phyloP scores from a whole-genome alignment of 2,113 vertebrate species.

The Arenaria interpres region DNA sequence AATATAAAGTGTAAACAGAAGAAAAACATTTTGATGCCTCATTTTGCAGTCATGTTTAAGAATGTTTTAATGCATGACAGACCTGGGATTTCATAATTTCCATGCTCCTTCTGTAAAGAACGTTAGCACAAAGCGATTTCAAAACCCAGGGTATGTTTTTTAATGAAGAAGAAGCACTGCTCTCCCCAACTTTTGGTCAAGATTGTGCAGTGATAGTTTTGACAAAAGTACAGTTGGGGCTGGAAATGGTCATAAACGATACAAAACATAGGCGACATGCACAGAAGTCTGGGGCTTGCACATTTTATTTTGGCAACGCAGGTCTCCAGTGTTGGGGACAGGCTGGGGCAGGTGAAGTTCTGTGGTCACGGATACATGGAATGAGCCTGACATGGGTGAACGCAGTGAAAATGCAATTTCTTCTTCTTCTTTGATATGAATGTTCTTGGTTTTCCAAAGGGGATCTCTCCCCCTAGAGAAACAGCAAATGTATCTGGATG shows the following conservation, averaged over 20 bases:
- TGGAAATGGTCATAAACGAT: not conserved
- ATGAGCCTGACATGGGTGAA: not conserved
- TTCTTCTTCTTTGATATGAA: not conserved
- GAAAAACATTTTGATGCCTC: not conserved
- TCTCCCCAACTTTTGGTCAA: not conserved
- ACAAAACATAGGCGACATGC: not conserved
- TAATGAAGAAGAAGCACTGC: not conserved
- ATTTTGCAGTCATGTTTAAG: not conserved
- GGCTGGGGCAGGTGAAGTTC: not conserved
- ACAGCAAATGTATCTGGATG: not conserved
- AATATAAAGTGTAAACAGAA: not conserved
- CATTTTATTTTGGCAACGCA: not conserved
- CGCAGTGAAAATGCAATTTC: not conserved
- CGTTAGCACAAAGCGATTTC: not conserved
- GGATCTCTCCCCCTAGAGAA: not conserved
- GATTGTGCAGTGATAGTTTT: not conserved
- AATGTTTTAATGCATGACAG: not conserved
- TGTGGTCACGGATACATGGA: rapidly evolving
- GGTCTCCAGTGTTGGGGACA: not conserved
- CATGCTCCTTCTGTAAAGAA: not conserved
- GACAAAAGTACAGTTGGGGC: not conserved
- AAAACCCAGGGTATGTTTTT: not conserved
- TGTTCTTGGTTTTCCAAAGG: not conserved
- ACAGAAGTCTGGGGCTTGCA: rapidly evolving
- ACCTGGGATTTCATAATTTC: not conserved